Conservation (phyloP, 2,888 invertebrate genomes). For the Mamestra brassicae region DNA sequence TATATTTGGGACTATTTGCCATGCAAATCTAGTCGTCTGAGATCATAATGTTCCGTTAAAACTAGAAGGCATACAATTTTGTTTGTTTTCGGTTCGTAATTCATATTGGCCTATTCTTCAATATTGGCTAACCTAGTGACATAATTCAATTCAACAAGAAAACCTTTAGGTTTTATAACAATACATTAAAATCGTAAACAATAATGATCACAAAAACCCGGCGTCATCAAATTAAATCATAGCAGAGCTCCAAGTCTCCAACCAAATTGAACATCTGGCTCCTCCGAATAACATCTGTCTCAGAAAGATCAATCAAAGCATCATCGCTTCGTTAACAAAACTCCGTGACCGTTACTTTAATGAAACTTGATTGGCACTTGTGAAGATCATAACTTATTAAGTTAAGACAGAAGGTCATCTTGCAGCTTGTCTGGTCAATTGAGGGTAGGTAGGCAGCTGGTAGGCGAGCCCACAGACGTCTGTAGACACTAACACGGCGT, state of each 20-base stretch:
- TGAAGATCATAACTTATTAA: slow-evolving; percentile 30
- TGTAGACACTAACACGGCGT: not conserved
- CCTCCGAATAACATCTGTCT: slow-evolving; percentile 31
- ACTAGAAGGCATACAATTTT: not conserved
- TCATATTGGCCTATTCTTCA: not conserved
- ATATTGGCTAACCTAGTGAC: not conserved
- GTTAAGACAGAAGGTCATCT: slow-evolving; percentile 13
- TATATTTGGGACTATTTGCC: not conserved
- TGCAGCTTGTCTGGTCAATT: slow-evolving; percentile 48
- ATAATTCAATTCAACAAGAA: not conserved
- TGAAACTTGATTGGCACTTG: slow-evolving; percentile 43
- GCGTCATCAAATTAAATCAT: slow-evolving; percentile 16
- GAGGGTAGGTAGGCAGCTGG: slow-evolving; percentile 29
- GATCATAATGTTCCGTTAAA: not conserved
- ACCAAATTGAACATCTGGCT: not conserved
- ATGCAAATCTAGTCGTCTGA: not conserved
- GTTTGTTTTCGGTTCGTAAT: not conserved
- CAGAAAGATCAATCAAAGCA: slow-evolving; percentile 30
- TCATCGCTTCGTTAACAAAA: slow-evolving; percentile 11
- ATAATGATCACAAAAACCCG: slow-evolving; percentile 4
- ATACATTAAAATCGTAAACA: not conserved
- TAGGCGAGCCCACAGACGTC: not conserved
- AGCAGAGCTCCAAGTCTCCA: not conserved
- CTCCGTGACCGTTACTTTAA: slow-evolving; percentile 17
- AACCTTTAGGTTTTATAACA: not conserved